Conservation (phyloP, 2,888 invertebrate genomes). For the Molorchus minor region DNA sequence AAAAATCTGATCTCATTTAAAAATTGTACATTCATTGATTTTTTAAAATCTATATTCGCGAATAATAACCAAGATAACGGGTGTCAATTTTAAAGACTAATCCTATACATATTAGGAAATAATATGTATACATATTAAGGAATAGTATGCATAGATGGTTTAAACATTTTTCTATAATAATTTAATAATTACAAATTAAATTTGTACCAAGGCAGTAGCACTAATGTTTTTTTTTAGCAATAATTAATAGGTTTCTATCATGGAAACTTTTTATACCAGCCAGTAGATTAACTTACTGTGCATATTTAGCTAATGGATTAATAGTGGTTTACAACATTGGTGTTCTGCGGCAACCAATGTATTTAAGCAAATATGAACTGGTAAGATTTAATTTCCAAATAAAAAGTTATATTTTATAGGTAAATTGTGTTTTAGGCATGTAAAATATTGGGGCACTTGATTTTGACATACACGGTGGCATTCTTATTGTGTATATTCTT, state of each 20-base stretch:
- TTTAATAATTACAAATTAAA: background rate
- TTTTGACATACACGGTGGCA: slow-evolving; percentile 71
- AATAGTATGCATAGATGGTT: background rate
- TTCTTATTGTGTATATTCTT: slow-evolving; percentile 72
- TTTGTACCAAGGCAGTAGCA: background rate
- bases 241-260: slow-evolving; percentile 67
- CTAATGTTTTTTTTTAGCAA: slow-evolving; percentile 60
- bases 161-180: background rate
- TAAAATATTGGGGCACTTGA: slow-evolving; percentile 68
- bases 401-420: too few relatives aligned
- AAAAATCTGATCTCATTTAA: too few relatives aligned
- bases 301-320: slow-evolving; percentile 77
- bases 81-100: too few relatives aligned
- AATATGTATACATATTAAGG: background rate
- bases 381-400: slow-evolving; percentile 64
- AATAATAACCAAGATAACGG: too few relatives aligned
- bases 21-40: too few relatives aligned
- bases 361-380: slow-evolving; percentile 70
- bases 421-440: slow-evolving; percentile 63
- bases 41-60: too few relatives aligned
- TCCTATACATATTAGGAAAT: too few relatives aligned
- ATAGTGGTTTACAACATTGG: slow-evolving; percentile 74
- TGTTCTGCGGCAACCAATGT: slow-evolving; percentile 68
- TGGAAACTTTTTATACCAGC: slow-evolving; percentile 73
- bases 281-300: slow-evolving; percentile 76